Conservation (phyloP, 30 jellyfish, hydroid and myxozoan genomes). For the Chrysaora quinquecirrha region DNA sequence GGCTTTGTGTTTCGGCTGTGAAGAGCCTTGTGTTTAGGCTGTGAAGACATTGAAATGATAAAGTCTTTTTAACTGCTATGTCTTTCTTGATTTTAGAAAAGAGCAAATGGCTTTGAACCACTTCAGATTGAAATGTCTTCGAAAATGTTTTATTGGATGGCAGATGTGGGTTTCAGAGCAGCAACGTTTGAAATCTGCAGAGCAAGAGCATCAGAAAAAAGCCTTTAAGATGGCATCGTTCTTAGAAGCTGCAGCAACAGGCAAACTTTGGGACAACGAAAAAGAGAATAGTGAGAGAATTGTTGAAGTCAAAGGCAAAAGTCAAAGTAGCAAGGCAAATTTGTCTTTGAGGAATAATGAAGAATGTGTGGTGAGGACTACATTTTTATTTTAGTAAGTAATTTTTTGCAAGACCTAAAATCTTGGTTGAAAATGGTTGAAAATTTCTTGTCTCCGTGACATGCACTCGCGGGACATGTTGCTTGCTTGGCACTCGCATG, state of each 20-base stretch:
- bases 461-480: too few relatives aligned
- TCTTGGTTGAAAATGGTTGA: too few relatives aligned
- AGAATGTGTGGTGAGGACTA: background rate
- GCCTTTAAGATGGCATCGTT: constrained; percentile 84
- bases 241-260: constrained; percentile 83
- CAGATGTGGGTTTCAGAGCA: constrained; percentile 57
- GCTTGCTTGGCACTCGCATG: too few relatives aligned
- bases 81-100: constrained; percentile 80
- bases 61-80: too few relatives aligned
- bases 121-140: constrained; percentile 35
- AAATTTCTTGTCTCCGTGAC: too few relatives aligned
- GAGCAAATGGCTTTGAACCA: constrained; percentile 85
- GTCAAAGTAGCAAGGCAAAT: background rate
- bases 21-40: too few relatives aligned
- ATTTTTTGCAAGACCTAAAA: too few relatives aligned
- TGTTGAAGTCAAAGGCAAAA: background rate
- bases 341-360: constrained; percentile 1
- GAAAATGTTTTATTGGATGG: constrained; percentile 68
- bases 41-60: too few relatives aligned
- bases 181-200: constrained; percentile 34
- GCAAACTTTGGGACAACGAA: constrained; percentile 37
- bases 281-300: background rate
- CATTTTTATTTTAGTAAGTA: too few relatives aligned
- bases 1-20: too few relatives aligned
- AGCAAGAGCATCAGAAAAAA: constrained; percentile 70